phyloP scores from a whole-genome alignment of 2,113 vertebrate species.

The Acrocephalus kingi region DNA sequence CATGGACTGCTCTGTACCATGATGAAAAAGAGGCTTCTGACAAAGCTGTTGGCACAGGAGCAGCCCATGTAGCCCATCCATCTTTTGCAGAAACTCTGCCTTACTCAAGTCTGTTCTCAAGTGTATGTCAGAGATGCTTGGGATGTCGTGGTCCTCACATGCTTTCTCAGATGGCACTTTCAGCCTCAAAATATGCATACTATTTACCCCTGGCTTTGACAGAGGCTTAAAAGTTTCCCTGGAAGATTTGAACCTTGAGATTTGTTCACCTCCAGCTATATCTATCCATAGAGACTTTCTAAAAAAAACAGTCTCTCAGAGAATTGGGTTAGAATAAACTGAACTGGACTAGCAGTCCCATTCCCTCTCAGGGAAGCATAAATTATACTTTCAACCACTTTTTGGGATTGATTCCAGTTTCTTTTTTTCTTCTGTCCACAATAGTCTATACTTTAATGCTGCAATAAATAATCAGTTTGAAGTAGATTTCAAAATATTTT shows the following conservation, averaged over 20 bases:
- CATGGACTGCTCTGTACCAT: not conserved
- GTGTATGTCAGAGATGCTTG: not conserved
- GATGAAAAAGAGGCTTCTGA: not conserved
- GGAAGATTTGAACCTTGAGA: not conserved
- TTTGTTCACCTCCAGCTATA: not conserved
- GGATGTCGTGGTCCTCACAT: not conserved
- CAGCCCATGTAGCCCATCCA: not conserved
- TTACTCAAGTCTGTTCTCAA: not conserved
- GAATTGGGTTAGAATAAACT: not conserved
- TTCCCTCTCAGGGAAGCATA: not conserved
- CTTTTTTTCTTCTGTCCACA: not conserved
- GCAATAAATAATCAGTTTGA: not conserved
- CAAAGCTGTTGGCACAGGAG: not conserved
- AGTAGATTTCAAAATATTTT: conserved; percentile 21
- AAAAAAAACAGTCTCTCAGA: not conserved
- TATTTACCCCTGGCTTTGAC: not conserved
- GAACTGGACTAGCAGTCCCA: not conserved
- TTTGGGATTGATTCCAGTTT: not conserved
- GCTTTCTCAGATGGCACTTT: not conserved
- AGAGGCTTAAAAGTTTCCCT: not conserved
- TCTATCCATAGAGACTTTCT: not conserved
- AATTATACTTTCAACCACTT: not conserved
- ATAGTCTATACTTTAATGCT: not conserved
- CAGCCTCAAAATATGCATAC: not conserved
- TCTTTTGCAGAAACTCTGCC: not conserved